phyloP scores from a whole-genome alignment of 2,113 vertebrate species.

The Barbus barbus region DNA sequence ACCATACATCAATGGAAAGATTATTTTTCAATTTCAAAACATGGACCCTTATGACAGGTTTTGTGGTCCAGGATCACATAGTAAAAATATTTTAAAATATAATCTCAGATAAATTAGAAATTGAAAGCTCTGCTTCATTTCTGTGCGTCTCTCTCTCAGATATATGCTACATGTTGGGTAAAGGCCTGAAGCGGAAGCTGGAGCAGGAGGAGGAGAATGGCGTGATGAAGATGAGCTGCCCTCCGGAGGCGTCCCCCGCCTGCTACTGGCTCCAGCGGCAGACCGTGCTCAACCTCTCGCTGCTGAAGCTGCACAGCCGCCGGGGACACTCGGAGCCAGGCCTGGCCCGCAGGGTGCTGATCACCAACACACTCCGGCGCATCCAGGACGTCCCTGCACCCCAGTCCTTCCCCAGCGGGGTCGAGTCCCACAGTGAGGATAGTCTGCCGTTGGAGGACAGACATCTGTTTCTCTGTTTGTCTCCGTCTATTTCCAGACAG shows the following conservation, averaged over 20 bases:
- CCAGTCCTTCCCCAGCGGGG: neutral
- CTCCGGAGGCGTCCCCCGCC: conserved; percentile 70
- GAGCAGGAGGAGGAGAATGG: conserved; percentile 85
- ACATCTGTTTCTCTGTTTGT: conserved; percentile 5
- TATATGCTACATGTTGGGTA: conserved; percentile 83
- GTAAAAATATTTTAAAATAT: too few species aligned
- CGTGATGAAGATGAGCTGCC: conserved; percentile 70
- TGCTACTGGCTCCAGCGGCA: conserved; percentile 89
- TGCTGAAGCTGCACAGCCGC: conserved; percentile 89
- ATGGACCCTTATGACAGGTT: too few species aligned
- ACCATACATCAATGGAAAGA: too few species aligned
- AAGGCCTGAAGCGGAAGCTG: conserved; percentile 90
- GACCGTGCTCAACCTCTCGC: conserved; percentile 92
- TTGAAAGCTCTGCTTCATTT: too few species aligned
- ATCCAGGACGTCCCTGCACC: conserved; percentile 77
- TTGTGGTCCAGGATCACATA: too few species aligned
- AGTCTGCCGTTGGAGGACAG: neutral
- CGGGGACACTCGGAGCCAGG: conserved; percentile 78
- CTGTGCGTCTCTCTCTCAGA: conserved; percentile 71
- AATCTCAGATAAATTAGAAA: too few species aligned
- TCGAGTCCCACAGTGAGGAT: neutral
- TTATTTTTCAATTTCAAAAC: too few species aligned
- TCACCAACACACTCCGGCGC: conserved; percentile 87
- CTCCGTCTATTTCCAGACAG: conserved; percentile 48
- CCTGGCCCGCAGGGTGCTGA: conserved; percentile 87